A percentile compares a stretch with the other conserved stretches of the same genome.
These are phyloP conservation scores for Caenorhabditis japonica DNA, from an alignment of 2,888 invertebrate species.

Conservation along the genomic window DNA sequence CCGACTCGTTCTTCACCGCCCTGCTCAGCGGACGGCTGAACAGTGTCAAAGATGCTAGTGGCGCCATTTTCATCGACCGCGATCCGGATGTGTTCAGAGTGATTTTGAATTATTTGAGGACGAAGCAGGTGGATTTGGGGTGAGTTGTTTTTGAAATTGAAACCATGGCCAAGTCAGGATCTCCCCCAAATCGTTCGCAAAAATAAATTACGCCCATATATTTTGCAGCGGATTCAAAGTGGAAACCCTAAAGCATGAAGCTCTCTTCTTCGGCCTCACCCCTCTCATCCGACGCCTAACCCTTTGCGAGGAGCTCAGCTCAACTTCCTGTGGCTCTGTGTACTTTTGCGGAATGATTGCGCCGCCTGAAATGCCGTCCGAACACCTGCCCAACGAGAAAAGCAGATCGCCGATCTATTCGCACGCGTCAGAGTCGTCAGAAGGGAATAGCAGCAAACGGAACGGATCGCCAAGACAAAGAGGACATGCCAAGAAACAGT, in stretches of 20 bases:
- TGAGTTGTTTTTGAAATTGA: too few relatives aligned
- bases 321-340: conserved; percentile 92
- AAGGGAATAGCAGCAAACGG: conserved; percentile 9
- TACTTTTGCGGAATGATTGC: conserved; percentile 94
- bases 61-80: conserved; percentile 96
- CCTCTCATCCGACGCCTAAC: conserved; percentile 82
- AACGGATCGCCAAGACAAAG: conserved; percentile 32
- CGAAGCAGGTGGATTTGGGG: conserved; percentile 92
- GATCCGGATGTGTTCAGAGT: conserved; percentile 93
- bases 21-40: conserved; percentile 84
- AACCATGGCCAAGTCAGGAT: too few relatives aligned
- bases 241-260: conserved; percentile 90
- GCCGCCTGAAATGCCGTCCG: conserved; percentile 79
- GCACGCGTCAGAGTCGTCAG: conserved; percentile 9
- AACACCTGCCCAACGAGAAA: conserved; percentile 31
- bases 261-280: conserved; percentile 95
- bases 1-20: conserved; percentile 94
- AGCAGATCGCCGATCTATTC: conserved; percentile 39
- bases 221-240: conserved; percentile 84
- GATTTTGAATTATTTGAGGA: conserved; percentile 92
- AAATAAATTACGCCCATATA: too few relatives aligned
- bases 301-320: conserved; percentile 92
- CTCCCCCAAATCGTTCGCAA: too few relatives aligned
- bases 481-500: conserved; percentile 50
- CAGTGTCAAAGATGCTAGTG: conserved; percentile 90